These are phyloP conservation scores for Sphaerodactylus townsendi DNA, from an alignment of 2,113 vertebrate genomes.

Conservation along the genomic window DNA sequence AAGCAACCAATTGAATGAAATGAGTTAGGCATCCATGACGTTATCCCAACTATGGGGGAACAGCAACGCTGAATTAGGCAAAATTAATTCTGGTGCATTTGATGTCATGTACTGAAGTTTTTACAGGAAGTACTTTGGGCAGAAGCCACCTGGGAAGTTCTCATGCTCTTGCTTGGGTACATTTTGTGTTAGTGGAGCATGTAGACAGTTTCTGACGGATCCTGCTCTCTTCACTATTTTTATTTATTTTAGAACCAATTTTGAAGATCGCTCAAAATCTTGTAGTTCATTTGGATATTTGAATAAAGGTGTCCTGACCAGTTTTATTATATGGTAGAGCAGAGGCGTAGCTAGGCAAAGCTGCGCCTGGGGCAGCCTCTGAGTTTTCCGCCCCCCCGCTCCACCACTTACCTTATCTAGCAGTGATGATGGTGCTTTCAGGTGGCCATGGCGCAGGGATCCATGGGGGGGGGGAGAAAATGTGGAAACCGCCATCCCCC, in stretches of 20 bases:
- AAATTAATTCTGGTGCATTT: slow-evolving; percentile 45
- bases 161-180: not conserved
- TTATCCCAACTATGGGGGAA: slow-evolving; percentile 40
- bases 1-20: slow-evolving; percentile 60
- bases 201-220: not conserved
- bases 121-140: not conserved
- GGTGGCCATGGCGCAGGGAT: too few species aligned
- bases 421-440: too few species aligned
- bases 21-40: slow-evolving; percentile 54
- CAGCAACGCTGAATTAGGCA: slow-evolving; percentile 39
- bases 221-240: not conserved
- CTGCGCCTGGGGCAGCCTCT: too few species aligned
- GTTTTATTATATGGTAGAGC: too few species aligned
- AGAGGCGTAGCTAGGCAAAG: too few species aligned
- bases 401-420: too few species aligned
- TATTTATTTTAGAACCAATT: not conserved
- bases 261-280: not conserved
- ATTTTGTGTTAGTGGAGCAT: not conserved
- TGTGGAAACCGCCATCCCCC: too few species aligned
- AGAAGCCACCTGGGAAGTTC: not conserved
- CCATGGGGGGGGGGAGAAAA: too few species aligned
- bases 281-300: not conserved
- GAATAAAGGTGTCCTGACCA: not conserved
- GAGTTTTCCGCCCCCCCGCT: too few species aligned
- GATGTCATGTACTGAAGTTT: slow-evolving; percentile 19